Conservation (phyloP, 2,113 vertebrate species). For the Microcebus tavaratra region DNA sequence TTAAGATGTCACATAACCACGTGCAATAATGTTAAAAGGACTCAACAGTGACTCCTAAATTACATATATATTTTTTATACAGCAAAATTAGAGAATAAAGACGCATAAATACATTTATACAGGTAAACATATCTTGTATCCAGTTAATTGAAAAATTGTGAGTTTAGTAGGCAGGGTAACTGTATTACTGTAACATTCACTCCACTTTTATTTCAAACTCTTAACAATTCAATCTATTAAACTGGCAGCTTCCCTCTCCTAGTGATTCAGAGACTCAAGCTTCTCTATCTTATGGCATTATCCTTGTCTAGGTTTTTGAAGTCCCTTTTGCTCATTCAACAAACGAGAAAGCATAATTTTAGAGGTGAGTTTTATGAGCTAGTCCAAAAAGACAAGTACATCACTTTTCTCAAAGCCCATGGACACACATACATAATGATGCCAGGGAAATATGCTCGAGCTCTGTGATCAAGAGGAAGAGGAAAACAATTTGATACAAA, state of each 20-base stretch:
- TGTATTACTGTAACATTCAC: neutral
- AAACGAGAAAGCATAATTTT: neutral
- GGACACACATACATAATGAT: neutral
- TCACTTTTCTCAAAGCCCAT: neutral
- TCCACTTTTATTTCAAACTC: neutral
- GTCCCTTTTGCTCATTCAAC: neutral
- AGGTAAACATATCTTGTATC: neutral
- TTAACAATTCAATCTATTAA: neutral
- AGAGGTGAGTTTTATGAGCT: neutral
- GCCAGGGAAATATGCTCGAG: neutral
- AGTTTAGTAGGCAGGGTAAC: neutral
- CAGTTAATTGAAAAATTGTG: neutral
- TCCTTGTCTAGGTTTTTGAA: neutral
- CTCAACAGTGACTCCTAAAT: neutral
- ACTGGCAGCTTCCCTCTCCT: neutral
- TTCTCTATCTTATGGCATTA: rapidly evolving
- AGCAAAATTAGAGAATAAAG: neutral
- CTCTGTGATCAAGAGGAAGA: neutral
- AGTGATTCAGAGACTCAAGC: neutral
- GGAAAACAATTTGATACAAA: neutral
- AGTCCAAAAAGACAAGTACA: neutral
- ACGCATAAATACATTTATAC: neutral
- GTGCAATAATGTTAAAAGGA: neutral
- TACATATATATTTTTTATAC: neutral
- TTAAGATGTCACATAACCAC: neutral